Percentiles rank a stretch among this genome's conserved stretches.
Conservation (phyloP, 2,888 invertebrate species). For the Drosophila ezoana region DNA sequence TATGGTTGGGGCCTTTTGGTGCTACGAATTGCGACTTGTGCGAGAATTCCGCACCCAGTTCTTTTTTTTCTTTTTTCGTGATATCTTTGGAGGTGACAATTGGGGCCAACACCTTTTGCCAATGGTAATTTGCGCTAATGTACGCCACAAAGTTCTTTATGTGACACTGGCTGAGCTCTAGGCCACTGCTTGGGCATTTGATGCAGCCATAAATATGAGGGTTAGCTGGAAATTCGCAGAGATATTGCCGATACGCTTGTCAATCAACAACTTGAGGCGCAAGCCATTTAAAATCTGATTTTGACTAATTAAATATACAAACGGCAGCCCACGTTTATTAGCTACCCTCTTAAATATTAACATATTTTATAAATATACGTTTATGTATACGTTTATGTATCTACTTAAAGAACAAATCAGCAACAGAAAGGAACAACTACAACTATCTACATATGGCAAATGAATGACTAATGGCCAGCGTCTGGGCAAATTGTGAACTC, state of each 20-base stretch:
- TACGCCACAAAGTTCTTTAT: constrained; percentile 51
- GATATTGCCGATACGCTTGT: background rate
- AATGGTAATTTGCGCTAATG: constrained; percentile 75
- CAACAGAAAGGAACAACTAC: constrained; percentile 14
- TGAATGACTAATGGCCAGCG: constrained; percentile 57
- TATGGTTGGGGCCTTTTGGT: constrained; percentile 21
- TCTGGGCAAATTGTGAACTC: constrained; percentile 49
- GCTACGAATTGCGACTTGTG: constrained; percentile 30
- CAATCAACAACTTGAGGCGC: constrained; percentile 8
- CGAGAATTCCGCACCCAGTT: constrained; percentile 71
- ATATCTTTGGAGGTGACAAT: constrained; percentile 78
- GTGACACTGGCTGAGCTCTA: constrained; percentile 43
- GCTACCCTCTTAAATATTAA: constrained; percentile 5
- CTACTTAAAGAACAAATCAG: background rate
- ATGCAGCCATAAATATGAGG: constrained; percentile 50
- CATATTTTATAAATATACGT: background rate
- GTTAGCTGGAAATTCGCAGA: constrained; percentile 1
- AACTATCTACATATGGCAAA: constrained; percentile 44
- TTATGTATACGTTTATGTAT: too few species aligned
- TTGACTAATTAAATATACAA: constrained; percentile 17
- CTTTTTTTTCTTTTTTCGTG: constrained; percentile 37
- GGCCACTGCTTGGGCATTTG: constrained; percentile 24
- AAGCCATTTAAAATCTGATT: constrained; percentile 2
- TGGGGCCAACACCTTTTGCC: constrained; percentile 78
- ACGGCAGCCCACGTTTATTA: constrained; percentile 9